These are phyloP conservation scores for Aleiodes testaceus DNA, from an alignment of 2,888 invertebrate species.

Conservation along the genomic window DNA sequence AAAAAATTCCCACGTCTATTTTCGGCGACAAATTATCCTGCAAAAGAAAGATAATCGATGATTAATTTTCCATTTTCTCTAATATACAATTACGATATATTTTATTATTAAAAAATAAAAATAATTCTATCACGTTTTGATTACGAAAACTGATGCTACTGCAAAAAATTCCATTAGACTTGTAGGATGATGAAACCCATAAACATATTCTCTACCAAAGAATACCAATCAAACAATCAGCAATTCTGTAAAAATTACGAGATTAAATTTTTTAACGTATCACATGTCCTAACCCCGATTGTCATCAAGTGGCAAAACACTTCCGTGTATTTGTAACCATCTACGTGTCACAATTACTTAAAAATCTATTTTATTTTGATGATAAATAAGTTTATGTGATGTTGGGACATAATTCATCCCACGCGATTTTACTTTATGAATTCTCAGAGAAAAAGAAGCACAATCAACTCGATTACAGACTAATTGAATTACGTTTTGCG, in stretches of 20 bases:
- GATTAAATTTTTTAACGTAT: not conserved
- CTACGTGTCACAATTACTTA: conserved; percentile 4
- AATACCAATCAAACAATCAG: not conserved
- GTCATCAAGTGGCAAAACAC: not conserved
- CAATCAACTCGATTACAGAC: not conserved
- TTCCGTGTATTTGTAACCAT: not conserved
- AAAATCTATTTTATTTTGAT: conserved; percentile 5
- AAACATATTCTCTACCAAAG: not conserved
- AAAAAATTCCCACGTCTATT: too few relatives aligned
- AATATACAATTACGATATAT: conserved; percentile 16
- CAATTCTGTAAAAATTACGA: too few relatives aligned
- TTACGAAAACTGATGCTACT: conserved; percentile 21
- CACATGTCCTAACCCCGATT: conserved; percentile 13
- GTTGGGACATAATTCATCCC: conserved; percentile 2
- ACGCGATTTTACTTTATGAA: not conserved
- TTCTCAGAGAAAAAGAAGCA: too few relatives aligned
- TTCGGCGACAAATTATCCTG: too few relatives aligned
- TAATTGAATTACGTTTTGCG: conserved; percentile 28
- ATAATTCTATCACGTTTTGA: conserved; percentile 2
- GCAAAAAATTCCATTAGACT: not conserved
- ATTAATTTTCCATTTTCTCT: conserved; percentile 10
- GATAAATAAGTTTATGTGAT: conserved; percentile 12
- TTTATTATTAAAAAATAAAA: not conserved
- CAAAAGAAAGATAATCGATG: not conserved
- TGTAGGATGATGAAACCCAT: conserved; percentile 3